Base-by-base conservation (phyloP, 2,888 invertebrate species). In the Eumacrocentrus americanus region DNA sequence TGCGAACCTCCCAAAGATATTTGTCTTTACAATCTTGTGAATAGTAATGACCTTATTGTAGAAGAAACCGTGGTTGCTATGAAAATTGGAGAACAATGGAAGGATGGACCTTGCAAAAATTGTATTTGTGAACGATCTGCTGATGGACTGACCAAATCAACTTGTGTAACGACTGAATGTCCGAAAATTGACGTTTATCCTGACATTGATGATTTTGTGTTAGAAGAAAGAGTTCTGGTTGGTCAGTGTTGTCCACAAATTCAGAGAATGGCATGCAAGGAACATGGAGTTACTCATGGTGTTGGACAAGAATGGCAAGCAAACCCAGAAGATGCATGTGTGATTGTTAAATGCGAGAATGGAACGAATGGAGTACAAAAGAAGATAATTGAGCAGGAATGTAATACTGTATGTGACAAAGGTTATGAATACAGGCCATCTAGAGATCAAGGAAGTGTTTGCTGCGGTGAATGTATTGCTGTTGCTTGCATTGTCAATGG, bases 31-130 rank as follows among this genome's bases (percentile, higher is more conserved):
- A 84, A 82, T 4, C 78, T 86, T 58, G 81, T 84, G 52, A 86
- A 85, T 79, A 84, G 83, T 16, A 83, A 84, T 0, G 82, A 57
- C 38, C 23, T 61, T 3, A 60, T 60, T 47, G 22, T 14, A 38
- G 12, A 37, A 18, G 7, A 14, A 3, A 35, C 20, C 14, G 11
- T 65, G 3, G 9, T 65, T 3, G 57, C 60, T 0, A 75, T 69
- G 40, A 63, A 69, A 44, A 56, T 78, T 42, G 86, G 88, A 9
- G 84, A 86, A 1, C 83, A 80, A 0, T 91, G 91, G 91, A 74
- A 82, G 61, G 90, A 91, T 75, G 91, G 90, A 0, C 88, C 88
- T 18, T 91, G 91, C 71, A 85, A 86, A 37, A 81, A 83, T 29
- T 91, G 91, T 69, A 80, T 81, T 44, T 91, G 91, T 74, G 79